Evolutionary conservation across 2,113 vertebrate genomes (phyloP).

Genomic region (Heterochromis multidens): DNA sequence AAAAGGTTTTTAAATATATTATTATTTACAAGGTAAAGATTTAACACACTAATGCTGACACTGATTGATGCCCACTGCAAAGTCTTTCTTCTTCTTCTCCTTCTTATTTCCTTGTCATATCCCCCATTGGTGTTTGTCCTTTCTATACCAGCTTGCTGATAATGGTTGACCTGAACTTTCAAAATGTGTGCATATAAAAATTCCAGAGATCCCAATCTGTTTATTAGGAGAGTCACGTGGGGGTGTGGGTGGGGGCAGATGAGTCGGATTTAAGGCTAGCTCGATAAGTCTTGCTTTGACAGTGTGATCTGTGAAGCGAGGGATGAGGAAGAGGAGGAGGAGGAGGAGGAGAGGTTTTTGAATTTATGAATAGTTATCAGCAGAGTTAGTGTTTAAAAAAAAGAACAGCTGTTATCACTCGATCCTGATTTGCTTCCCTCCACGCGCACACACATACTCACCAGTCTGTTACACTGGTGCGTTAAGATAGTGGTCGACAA

Average conservation of each 20-base stretch:
- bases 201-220: slow-evolving; percentile 64
- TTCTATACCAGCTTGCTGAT: slow-evolving; percentile 2
- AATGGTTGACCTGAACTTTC: slow-evolving; percentile 63
- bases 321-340: neutral
- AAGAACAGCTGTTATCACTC: slow-evolving; percentile 36
- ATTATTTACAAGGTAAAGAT: slow-evolving; percentile 77
- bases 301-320: slow-evolving; percentile 32
- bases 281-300: slow-evolving; percentile 51
- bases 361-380: slow-evolving; percentile 53
- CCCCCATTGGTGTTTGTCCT: neutral
- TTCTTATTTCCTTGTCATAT: slow-evolving; percentile 29
- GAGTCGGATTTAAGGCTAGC: slow-evolving; percentile 73
- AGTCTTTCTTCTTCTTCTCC: neutral
- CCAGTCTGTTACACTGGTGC: slow-evolving; percentile 10
- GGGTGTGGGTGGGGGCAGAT: neutral
- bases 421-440: slow-evolving; percentile 9
- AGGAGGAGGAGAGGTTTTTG: neutral
- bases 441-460: neutral
- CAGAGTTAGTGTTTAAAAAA: slow-evolving; percentile 5
- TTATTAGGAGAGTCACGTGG: slow-evolving; percentile 31
- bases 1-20: slow-evolving; percentile 71
- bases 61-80: slow-evolving; percentile 50
- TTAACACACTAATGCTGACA: slow-evolving; percentile 59
- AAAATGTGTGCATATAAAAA: slow-evolving; percentile 67
- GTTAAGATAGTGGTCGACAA: slow-evolving; percentile 18